Percentiles rank a stretch among this genome's conserved stretches.
Conservation (phyloP, 2,888 invertebrate genomes). For the Phengaris alcon region DNA sequence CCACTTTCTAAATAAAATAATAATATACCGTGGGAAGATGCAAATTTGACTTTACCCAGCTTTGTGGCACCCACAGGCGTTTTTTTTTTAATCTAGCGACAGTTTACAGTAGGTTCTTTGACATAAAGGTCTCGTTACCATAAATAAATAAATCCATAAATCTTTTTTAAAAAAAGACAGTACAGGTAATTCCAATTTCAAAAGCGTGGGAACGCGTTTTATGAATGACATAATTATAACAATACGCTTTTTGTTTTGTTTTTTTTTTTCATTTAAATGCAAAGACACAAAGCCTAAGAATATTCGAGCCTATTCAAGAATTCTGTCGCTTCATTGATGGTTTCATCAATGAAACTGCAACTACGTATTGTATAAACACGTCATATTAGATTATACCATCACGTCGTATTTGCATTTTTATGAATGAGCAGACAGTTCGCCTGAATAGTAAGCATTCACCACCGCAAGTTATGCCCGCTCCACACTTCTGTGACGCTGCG, state of each 20-base stretch:
- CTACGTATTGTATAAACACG: neutral
- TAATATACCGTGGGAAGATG: conserved; percentile 3
- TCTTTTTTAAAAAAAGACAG: neutral
- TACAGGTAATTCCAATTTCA: conserved; percentile 17
- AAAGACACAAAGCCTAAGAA: conserved; percentile 1
- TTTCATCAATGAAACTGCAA: conserved; percentile 3
- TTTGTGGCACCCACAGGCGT: conserved; percentile 5
- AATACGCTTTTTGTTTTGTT: conserved; percentile 19
- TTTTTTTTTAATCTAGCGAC: neutral
- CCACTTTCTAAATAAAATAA: conserved; percentile 3
- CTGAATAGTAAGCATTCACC: no score
- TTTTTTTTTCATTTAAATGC: conserved; percentile 23
- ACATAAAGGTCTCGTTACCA: conserved; percentile 18
- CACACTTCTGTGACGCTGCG: no score
- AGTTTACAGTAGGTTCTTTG: neutral
- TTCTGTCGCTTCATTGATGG: conserved; percentile 7
- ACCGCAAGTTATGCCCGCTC: no score
- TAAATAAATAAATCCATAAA: no score
- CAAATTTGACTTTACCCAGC: conserved; percentile 1
- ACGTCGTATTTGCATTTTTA: no score
- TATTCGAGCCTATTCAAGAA: no score
- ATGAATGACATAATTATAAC: conserved; percentile 15
- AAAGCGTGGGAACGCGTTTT: conserved; percentile 17
- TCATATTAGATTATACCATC: neutral
- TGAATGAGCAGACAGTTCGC: no score